Evolutionary conservation across 2,113 vertebrate species (phyloP), one percentile per base, ranked within the genome.

Genomic region (Hyla sarda): DNA sequence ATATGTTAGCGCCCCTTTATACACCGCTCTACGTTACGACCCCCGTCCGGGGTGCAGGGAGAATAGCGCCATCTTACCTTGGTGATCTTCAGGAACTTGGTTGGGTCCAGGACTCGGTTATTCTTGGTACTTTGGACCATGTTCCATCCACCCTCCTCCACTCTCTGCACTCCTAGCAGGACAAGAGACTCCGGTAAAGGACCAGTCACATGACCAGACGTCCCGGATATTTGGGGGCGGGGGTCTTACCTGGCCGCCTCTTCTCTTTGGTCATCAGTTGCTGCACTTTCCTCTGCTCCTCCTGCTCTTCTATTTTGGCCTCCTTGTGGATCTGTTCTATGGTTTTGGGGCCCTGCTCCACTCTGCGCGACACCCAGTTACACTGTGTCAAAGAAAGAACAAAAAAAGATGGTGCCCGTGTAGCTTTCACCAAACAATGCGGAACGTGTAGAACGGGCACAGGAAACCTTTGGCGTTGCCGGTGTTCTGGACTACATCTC

Each of bases 281-380:
- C 88, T 97, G 98, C 88, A 99, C 98, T 89, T 98, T 99, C 85
- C 97, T 95, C 88, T 99, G 98, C 69, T 99, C 97, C 88, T 99
- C 97, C 83, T 99, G 98, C 90, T 99, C 98, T 92, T 99, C 98
- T 88, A 99, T 97, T 91, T 99, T 98, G 54, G 98, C 98, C 86
- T 99, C 97, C 89, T 99, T 98, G 89, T 99, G 98, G 90, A 99
- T 99, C 94, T 99, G 98, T 93, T 99, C 97, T 0, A 99, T 98
- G 78, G 98, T 99, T 91, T 99, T 99, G 0, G 98, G 98, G 30
- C 98, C 98, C 90, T 97, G 97, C 90, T 99, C 98, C 37, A 96
- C 97, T 91, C 97, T 95, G 89, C 98, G 94, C 5, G 97, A 98
- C 65, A 99, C 94, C 98, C 98, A 99, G 89, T 98, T 98, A 92